Conservation (phyloP, 2,888 invertebrate genomes). For the Gryllus longicercus region DNA sequence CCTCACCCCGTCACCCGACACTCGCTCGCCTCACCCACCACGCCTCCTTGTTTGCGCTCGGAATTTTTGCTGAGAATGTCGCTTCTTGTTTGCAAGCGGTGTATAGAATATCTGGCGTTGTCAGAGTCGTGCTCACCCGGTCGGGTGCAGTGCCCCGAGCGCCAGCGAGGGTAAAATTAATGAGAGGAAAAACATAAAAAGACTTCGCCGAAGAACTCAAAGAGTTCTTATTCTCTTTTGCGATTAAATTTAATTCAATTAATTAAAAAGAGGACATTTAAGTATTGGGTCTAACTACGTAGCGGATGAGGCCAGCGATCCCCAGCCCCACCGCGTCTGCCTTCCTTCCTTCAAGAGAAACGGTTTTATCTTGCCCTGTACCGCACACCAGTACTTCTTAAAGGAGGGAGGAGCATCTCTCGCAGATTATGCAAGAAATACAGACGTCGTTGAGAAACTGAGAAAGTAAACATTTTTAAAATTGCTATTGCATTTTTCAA, state of each 20-base stretch:
- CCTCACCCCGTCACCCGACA: too few relatives aligned
- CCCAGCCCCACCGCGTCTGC: too few relatives aligned
- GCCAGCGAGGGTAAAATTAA: background rate
- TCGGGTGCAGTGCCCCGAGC: background rate
- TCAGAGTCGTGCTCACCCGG: background rate
- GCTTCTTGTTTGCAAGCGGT: background rate
- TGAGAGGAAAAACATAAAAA: slow-evolving; percentile 1
- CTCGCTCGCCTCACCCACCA: too few relatives aligned
- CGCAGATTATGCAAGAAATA: too few relatives aligned
- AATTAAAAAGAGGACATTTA: background rate
- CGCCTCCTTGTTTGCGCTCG: background rate
- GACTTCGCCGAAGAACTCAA: background rate
- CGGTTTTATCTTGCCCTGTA: too few relatives aligned
- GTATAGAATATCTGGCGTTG: slow-evolving; percentile 4
- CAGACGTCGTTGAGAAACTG: too few relatives aligned
- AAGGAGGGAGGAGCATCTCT: too few relatives aligned
- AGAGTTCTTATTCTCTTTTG: slow-evolving; percentile 1
- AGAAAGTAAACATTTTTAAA: too few relatives aligned
- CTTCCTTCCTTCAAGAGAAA: too few relatives aligned
- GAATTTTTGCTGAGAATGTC: slow-evolving; percentile 4
- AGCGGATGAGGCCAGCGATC: too few relatives aligned
- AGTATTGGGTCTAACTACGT: background rate
- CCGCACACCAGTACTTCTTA: too few relatives aligned
- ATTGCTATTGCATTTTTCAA: too few relatives aligned
- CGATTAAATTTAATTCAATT: slow-evolving; percentile 6